Percentiles rank a stretch among this genome's conserved stretches.
Conservation (phyloP, 2,888 invertebrate genomes). For the Eristalis pertinax region DNA sequence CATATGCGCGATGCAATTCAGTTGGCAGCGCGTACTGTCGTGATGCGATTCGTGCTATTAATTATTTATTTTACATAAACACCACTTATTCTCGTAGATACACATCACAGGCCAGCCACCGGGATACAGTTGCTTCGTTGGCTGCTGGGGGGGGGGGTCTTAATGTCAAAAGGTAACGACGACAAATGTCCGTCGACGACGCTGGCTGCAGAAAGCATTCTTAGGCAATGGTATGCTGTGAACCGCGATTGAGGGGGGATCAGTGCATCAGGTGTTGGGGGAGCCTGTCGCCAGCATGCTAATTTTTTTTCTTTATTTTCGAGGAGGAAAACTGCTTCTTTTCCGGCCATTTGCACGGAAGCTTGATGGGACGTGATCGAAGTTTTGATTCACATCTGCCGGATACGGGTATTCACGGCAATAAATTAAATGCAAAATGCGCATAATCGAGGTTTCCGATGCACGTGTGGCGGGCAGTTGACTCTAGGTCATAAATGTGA, state of each 20-base stretch:
- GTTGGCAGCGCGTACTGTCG: conserved; percentile 14
- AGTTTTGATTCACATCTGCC: conserved; percentile 31
- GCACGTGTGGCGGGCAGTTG: not conserved
- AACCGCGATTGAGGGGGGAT: not conserved
- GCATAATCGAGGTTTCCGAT: not conserved
- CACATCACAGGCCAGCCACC: not conserved
- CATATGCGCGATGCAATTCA: conserved; percentile 38
- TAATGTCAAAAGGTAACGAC: conserved; percentile 17
- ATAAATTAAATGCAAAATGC: not conserved
- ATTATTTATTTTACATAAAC: conserved; percentile 39
- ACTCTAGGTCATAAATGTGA: not conserved
- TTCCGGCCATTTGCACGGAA: conserved; percentile 49
- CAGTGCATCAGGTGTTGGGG: not conserved
- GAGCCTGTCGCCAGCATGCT: conserved; percentile 3
- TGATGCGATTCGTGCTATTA: conserved; percentile 43
- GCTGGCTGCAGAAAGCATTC: conserved; percentile 7
- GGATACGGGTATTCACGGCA: conserved; percentile 42
- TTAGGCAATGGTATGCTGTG: not conserved
- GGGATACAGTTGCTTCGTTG: not conserved
- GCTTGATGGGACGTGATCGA: conserved; percentile 37
- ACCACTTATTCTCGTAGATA: conserved; percentile 1
- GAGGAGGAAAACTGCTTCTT: not conserved
- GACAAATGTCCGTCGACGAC: not conserved
- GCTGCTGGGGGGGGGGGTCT: not conserved
- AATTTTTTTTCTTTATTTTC: conserved; percentile 4